Percentiles rank a stretch among this genome's conserved stretches.
Conservation (phyloP, 1,140 invertebrate species). For the Sinonovacula constricta region DNA sequence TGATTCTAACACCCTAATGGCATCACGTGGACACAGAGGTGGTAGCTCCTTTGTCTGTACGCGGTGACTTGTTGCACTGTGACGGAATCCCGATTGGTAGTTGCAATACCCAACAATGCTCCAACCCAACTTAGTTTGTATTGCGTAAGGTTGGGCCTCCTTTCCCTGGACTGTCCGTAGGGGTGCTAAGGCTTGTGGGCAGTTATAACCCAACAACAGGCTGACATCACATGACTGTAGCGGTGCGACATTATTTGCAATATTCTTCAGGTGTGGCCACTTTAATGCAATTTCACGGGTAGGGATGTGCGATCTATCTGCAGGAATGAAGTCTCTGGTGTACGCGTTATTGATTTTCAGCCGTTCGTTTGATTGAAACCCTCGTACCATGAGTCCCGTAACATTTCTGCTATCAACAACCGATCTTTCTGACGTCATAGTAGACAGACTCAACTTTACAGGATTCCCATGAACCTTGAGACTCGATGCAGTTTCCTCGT, state of each 20-base stretch:
- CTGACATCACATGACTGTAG: slow-evolving; percentile 56
- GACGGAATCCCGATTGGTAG: background rate
- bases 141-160: slow-evolving; percentile 27
- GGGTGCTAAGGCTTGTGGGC: slow-evolving; percentile 35
- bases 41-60: slow-evolving; percentile 20
- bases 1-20: background rate
- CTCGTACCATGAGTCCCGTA: slow-evolving; percentile 19
- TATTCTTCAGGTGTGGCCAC: background rate
- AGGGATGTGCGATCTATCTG: slow-evolving; percentile 1
- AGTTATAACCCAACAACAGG: slow-evolving; percentile 49
- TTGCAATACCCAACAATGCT: slow-evolving; percentile 25
- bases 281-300: slow-evolving; percentile 1
- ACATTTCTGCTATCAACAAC: slow-evolving; percentile 14
- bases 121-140: slow-evolving; percentile 50
- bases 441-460: slow-evolving; percentile 15
- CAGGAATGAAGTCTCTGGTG: slow-evolving; percentile 12
- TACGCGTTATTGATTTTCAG: slow-evolving; percentile 17
- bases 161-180: background rate
- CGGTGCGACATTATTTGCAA: slow-evolving; percentile 20
- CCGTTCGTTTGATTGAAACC: slow-evolving; percentile 9
- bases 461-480: slow-evolving; percentile 10
- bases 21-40: background rate
- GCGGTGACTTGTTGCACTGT: background rate
- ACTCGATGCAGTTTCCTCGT: slow-evolving; percentile 12
- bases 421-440: slow-evolving; percentile 19